Evolutionary conservation across 2,113 vertebrate species (phyloP), one percentile per base, ranked within the genome.

Genomic region (Mormyrus iriodes): DNA sequence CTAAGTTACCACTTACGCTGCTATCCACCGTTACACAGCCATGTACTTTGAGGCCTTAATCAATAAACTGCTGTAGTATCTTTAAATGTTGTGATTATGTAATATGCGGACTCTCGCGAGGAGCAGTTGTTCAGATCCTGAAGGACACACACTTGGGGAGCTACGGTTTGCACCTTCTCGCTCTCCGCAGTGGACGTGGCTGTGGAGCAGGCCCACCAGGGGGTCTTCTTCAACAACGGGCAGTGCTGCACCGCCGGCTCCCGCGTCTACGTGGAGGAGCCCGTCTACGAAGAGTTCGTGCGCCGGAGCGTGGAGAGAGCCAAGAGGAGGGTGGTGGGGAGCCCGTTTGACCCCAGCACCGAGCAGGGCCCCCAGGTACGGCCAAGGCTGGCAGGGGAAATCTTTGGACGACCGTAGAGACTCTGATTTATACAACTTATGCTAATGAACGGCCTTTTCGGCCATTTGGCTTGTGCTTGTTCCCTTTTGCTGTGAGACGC

Each of bases 191-290:
- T 99, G 98, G 98, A 99, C 88, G 94, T 97, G 0, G 98, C 98
- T 0, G 97, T 99, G 86, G 98, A 99, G 92, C 97, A 99, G 94
- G 97, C 98, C 85, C 98, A 99, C 91, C 98, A 99, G 94, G 98
- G 98, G 0, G 98, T 99, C 91, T 99, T 99, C 95, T 99, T 99
- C 95, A 99, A 99, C 85, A 98, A 98, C 92, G 98, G 98, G 44
- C 98, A 99, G 89, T 99, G 98, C 95, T 99, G 98, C 95, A 99
- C 98, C 0, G 98, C 98, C 0, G 98, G 98, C 17, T 99, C 98
- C 0, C 96, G 98, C 44, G 95, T 99, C 93, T 99, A 94, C 0
- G 98, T 99, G 91, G 98, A 99, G 90, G 98, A 99, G 91, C 94
- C 98, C 15, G 97, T 99, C 93, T 99, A 99, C 0, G 98, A 99